phyloP scores from a whole-genome alignment of 2,113 vertebrate genomes.

The Mellivora capensis region DNA sequence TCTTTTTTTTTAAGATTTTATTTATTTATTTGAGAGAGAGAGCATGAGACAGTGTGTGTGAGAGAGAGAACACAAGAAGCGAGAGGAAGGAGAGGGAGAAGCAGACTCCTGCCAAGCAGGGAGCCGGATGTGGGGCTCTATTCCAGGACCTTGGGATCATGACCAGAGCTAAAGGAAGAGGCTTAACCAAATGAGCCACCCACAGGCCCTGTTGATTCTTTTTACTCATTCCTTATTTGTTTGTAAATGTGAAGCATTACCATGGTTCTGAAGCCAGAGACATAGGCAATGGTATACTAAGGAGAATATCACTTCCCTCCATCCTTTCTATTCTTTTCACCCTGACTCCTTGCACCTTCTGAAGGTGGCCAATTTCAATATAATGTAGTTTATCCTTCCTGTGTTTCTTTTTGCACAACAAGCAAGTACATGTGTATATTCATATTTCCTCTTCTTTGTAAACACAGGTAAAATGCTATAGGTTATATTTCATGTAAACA shows the following conservation, averaged over 20 bases:
- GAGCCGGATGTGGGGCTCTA: too few relatives aligned
- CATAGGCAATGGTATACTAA: not conserved
- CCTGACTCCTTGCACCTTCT: not conserved
- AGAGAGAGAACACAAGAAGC: too few relatives aligned
- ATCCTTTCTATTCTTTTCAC: too few relatives aligned
- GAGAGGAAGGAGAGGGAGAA: too few relatives aligned
- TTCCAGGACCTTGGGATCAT: too few relatives aligned
- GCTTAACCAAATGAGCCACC: too few relatives aligned
- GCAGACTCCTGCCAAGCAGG: too few relatives aligned
- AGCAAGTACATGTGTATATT: not conserved
- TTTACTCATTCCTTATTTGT: not conserved
- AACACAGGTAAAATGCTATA: not conserved
- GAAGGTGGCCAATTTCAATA: not conserved
- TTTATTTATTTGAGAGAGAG: too few relatives aligned
- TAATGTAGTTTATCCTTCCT: not conserved
- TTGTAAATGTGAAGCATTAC: not conserved
- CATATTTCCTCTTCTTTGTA: not conserved
- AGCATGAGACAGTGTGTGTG: too few relatives aligned
- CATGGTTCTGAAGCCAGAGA: not conserved
- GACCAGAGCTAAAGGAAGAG: too few relatives aligned
- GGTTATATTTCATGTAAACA: not conserved
- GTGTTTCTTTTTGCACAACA: not conserved
- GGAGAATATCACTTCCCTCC: not conserved
- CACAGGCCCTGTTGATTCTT: not conserved
- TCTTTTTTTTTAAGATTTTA: not conserved